These are phyloP conservation scores for Gopherus flavomarginatus DNA, from an alignment of 2,113 vertebrate species.

Conservation along the genomic window DNA sequence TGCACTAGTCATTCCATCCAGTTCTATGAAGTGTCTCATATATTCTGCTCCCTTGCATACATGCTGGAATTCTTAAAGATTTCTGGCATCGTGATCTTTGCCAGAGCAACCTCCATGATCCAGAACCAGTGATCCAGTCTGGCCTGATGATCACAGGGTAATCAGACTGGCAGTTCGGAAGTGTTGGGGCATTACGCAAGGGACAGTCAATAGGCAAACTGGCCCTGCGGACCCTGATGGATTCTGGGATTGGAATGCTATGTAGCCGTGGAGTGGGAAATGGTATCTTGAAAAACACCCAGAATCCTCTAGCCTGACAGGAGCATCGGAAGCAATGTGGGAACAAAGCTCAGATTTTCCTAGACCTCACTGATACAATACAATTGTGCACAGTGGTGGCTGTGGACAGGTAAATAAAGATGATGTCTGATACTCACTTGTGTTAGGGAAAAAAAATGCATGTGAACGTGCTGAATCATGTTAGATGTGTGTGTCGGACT, in stretches of 20 bases:
- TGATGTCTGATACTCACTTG: neutral
- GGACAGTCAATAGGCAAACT: constrained; percentile 11
- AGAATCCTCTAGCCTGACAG: neutral
- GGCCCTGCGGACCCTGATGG: neutral
- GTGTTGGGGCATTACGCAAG: neutral
- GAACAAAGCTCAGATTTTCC: neutral
- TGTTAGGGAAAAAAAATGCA: neutral
- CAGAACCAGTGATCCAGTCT: neutral
- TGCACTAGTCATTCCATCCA: neutral
- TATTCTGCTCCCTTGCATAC: neutral
- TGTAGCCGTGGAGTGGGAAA: neutral
- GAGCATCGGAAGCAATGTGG: fast-evolving
- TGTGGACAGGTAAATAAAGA: neutral
- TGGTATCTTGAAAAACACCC: neutral
- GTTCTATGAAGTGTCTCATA: neutral
- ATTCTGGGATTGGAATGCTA: neutral
- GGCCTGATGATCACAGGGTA: neutral
- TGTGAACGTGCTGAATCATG: neutral
- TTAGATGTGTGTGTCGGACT: neutral
- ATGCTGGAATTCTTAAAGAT: neutral
- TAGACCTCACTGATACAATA: neutral
- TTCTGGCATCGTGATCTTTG: neutral
- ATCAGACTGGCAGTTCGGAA: neutral
- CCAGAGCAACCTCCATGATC: neutral
- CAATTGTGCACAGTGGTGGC: neutral